These are phyloP conservation scores for Myrmecophaga tridactyla DNA, from an alignment of 2,113 vertebrate genomes.

Conservation along the genomic window DNA sequence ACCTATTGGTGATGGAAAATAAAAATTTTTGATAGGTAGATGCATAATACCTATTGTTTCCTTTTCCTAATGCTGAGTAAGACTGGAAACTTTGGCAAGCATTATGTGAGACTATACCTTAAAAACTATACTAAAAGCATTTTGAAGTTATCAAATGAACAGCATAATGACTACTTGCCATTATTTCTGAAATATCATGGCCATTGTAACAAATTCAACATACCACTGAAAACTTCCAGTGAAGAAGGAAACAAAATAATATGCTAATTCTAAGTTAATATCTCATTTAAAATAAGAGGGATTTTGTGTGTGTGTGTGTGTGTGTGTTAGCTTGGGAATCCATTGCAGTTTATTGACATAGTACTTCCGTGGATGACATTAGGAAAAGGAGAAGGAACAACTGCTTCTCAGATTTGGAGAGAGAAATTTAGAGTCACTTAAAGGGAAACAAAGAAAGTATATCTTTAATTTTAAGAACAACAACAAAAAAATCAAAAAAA, in stretches of 20 bases:
- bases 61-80: neutral
- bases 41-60: neutral
- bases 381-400: neutral
- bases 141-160: neutral
- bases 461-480: neutral
- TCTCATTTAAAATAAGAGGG: neutral
- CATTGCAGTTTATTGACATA: neutral
- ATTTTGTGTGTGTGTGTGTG: neutral
- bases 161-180: neutral
- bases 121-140: neutral
- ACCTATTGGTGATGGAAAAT: neutral
- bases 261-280: neutral
- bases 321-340: neutral
- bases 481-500: neutral
- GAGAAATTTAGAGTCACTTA: neutral
- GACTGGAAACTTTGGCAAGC: neutral
- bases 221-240: neutral
- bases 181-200: neutral
- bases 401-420: neutral
- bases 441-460: neutral
- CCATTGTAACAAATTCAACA: neutral
- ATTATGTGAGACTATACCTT: neutral
- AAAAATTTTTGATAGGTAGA: neutral
- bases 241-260: neutral
- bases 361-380: neutral